These are phyloP conservation scores for Poecilia velifera DNA, from an alignment of 2,797 vertebrate genomes.

Conservation along the genomic window DNA sequence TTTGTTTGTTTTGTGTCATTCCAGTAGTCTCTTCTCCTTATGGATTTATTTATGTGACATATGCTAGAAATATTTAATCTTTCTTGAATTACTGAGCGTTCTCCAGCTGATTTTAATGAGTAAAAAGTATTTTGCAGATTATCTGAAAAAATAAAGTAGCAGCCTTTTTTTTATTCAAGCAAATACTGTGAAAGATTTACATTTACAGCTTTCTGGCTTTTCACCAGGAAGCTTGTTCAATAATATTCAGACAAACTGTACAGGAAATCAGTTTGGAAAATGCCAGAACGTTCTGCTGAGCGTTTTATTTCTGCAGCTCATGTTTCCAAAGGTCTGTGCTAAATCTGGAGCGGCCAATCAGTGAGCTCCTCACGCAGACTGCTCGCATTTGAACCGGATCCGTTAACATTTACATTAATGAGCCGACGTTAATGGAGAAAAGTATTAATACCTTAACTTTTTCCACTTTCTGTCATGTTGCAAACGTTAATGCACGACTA, in stretches of 20 bases:
- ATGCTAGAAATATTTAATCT: neutral
- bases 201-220: neutral
- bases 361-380: neutral
- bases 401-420: neutral
- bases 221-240: neutral
- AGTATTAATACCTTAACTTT: neutral
- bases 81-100: neutral
- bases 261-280: neutral
- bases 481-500: neutral
- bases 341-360: neutral
- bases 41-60: neutral
- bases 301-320: neutral
- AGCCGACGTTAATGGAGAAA: neutral
- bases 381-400: neutral
- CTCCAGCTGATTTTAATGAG: neutral
- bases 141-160: neutral
- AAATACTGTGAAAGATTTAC: neutral
- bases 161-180: neutral
- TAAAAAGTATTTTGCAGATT: neutral
- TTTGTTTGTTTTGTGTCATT: conserved; percentile 2
- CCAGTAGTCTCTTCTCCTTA: neutral
- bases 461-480: neutral
- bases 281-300: neutral
- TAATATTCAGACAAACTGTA: neutral
- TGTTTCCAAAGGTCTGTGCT: neutral